Conservation (phyloP, 2,797 vertebrate species). For the Gouania willdenowi region DNA sequence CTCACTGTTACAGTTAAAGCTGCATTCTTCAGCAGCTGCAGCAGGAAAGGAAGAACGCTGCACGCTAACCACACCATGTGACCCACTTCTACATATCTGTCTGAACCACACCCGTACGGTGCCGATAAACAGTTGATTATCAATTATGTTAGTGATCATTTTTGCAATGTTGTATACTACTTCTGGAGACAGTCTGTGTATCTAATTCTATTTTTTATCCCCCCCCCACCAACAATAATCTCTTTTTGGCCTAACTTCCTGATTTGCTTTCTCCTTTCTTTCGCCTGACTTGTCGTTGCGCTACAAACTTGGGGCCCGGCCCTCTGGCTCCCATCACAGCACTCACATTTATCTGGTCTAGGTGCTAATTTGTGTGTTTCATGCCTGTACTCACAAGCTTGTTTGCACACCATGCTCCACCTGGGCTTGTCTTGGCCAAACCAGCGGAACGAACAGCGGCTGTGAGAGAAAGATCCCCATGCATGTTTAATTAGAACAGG, state of each 20-base stretch:
- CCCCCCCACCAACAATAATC: no score
- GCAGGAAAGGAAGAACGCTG: no score
- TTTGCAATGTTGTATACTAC: no score
- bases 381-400: slow-evolving; percentile 90
- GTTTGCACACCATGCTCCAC: slow-evolving; percentile 94
- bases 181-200: no score
- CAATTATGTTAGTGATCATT: no score
- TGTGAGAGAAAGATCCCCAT: slow-evolving; percentile 86
- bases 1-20: no score
- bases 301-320: slow-evolving; percentile 25
- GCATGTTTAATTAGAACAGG: slow-evolving; percentile 96
- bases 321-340: slow-evolving; percentile 71
- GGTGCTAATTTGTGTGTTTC: slow-evolving; percentile 95
- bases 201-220: no score
- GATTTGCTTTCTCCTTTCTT: slow-evolving; percentile 43
- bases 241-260: slow-evolving; percentile 3
- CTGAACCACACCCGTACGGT: no score
- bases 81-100: no score
- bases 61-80: no score
- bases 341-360: slow-evolving; percentile 86
- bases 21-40: no score
- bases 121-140: no score
- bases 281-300: slow-evolving; percentile 38
- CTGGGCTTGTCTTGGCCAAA: slow-evolving; percentile 93
- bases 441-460: slow-evolving; percentile 90